Evolutionary conservation across 35 echinoderm and acorn worm species (phyloP).

Genomic region (Heliocidaris tuberculata): DNA sequence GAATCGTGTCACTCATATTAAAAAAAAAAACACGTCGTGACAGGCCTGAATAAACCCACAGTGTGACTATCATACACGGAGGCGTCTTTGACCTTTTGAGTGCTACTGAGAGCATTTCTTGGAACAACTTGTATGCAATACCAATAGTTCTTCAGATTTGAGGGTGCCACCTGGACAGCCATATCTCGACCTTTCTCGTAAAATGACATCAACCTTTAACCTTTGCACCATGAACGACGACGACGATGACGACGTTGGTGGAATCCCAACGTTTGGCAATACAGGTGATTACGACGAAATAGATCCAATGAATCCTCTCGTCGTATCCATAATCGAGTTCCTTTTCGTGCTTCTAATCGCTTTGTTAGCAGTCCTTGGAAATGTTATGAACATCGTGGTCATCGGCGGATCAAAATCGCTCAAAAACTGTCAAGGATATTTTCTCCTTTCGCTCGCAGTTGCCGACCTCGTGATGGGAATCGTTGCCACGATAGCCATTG

Average conservation of each 20-base stretch:
- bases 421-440: slow-evolving; percentile 46
- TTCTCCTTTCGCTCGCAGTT: slow-evolving; percentile 49
- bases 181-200: background rate
- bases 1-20: background rate
- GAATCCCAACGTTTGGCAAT: background rate
- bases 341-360: slow-evolving; percentile 47
- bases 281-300: no score
- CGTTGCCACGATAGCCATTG: slow-evolving; percentile 28
- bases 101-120: background rate
- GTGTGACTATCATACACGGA: background rate
- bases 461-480: slow-evolving; percentile 62
- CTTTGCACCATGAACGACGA: background rate
- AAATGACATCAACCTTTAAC: background rate
- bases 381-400: slow-evolving; percentile 52
- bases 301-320: background rate
- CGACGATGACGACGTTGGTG: background rate
- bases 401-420: slow-evolving; percentile 36
- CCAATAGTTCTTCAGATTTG: background rate
- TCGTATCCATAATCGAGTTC: slow-evolving; percentile 26
- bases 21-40: no score
- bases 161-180: background rate
- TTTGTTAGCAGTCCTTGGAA: slow-evolving; percentile 46
- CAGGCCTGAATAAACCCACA: no score
- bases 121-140: background rate
- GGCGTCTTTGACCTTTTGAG: background rate